phyloP scores from a whole-genome alignment of 2,113 vertebrate genomes.

The Thermophis baileyi region DNA sequence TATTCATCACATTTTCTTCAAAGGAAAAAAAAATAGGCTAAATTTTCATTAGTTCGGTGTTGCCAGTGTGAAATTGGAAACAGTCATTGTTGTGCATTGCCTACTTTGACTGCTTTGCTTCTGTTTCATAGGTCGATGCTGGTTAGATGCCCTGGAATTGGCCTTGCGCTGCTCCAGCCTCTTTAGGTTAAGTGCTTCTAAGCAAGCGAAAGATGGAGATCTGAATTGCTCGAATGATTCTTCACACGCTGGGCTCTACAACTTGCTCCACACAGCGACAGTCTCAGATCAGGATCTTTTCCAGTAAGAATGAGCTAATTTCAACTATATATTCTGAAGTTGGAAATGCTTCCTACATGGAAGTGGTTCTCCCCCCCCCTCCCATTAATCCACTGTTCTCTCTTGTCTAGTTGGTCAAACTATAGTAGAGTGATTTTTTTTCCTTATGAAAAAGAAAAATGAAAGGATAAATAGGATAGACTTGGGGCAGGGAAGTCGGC shows the following conservation, averaged over 20 bases:
- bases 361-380: background rate
- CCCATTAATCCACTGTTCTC: rapidly evolving
- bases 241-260: slow-evolving; percentile 73
- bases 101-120: slow-evolving; percentile 1
- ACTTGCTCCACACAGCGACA: slow-evolving; percentile 75
- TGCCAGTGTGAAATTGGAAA: slow-evolving; percentile 1
- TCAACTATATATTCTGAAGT: background rate
- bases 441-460: background rate
- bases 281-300: slow-evolving; percentile 82
- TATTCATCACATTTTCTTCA: background rate
- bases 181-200: slow-evolving; percentile 81
- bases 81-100: slow-evolving; percentile 1
- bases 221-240: slow-evolving; percentile 74
- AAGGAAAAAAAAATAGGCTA: background rate
- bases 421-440: background rate
- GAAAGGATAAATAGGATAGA: slow-evolving; percentile 7
- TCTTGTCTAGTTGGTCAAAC: background rate
- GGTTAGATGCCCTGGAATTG: slow-evolving; percentile 95
- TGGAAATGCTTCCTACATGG: background rate
- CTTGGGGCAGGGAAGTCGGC: background rate
- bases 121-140: slow-evolving; percentile 84
- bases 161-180: slow-evolving; percentile 92
- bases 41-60: background rate
- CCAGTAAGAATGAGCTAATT: slow-evolving; percentile 74
- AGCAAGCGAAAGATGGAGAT: slow-evolving; percentile 80